These are phyloP conservation scores for Piscicola geometra DNA, from an alignment of 2,888 invertebrate genomes.

Conservation along the genomic window DNA sequence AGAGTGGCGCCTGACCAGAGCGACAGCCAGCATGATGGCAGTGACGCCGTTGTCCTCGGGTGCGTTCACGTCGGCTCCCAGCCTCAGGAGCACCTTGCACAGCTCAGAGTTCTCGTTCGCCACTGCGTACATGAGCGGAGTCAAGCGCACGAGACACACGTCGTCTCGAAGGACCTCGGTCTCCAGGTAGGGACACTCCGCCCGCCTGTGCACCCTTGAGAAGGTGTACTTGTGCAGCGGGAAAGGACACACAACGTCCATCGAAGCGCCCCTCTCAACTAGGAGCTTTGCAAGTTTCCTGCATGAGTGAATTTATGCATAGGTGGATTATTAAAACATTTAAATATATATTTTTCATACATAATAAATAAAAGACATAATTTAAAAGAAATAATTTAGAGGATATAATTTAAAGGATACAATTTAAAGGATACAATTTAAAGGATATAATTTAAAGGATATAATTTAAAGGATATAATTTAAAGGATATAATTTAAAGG, in stretches of 20 bases:
- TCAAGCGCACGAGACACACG: slow-evolving; percentile 8
- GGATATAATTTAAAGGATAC: no score
- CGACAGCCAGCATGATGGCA: slow-evolving; percentile 57
- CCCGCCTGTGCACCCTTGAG: background rate
- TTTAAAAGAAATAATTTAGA: no score
- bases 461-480: no score
- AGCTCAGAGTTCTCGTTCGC: slow-evolving; percentile 51
- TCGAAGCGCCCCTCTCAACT: slow-evolving; percentile 47
- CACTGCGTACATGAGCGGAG: slow-evolving; percentile 55
- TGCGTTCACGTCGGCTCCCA: slow-evolving; percentile 54
- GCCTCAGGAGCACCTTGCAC: slow-evolving; percentile 51
- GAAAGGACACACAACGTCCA: slow-evolving; percentile 50
- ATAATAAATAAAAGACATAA: no score
- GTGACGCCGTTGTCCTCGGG: slow-evolving; percentile 53
- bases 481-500: no score
- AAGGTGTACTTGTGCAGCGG: slow-evolving; percentile 44
- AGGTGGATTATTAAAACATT: no score
- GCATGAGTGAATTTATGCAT: no score
- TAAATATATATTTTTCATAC: no score
- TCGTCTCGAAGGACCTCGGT: background rate
- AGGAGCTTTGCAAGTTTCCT: slow-evolving; percentile 43
- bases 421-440: no score
- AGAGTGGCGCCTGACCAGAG: slow-evolving; percentile 50
- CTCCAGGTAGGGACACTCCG: background rate
- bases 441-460: no score